Percentiles rank a stretch among this genome's conserved stretches.
Conservation (phyloP, 2,797 vertebrate genomes). For the Oceanodroma leucorhoa region DNA sequence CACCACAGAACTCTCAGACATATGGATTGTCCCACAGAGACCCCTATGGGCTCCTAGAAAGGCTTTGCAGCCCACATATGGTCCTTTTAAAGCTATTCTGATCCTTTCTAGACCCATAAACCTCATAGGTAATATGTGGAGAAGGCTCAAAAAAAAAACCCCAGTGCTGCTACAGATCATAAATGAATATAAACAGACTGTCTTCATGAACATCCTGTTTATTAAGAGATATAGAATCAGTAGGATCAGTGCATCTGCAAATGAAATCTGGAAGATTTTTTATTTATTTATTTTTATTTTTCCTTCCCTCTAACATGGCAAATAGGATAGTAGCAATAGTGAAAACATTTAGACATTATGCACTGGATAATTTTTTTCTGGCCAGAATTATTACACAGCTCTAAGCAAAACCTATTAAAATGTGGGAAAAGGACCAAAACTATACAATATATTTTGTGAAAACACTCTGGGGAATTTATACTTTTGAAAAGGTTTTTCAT, state of each 20-base stretch:
- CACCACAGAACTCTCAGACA: neutral
- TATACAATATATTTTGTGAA: neutral
- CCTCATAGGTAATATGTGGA: neutral
- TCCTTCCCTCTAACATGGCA: neutral
- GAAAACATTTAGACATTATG: neutral
- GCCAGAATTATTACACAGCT: neutral
- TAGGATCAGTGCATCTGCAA: neutral
- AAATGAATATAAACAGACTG: neutral
- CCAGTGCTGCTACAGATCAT: neutral
- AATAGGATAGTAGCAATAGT: neutral
- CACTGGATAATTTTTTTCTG: neutral
- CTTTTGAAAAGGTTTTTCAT: slow-evolving; percentile 33
- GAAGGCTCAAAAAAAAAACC: neutral
- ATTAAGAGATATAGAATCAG: neutral
- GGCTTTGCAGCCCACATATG: neutral
- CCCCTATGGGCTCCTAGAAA: slow-evolving; percentile 37
- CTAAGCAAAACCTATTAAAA: slow-evolving; percentile 52
- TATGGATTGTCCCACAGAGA: slow-evolving; percentile 63
- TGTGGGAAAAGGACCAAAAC: slow-evolving; percentile 20
- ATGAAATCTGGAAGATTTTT: neutral
- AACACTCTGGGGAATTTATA: neutral
- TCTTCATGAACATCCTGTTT: neutral
- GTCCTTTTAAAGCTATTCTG: neutral
- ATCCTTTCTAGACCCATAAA: neutral
- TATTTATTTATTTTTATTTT: neutral